A percentile compares a stretch with the other conserved stretches of the same genome.
Evolutionary conservation across 2,888 invertebrate genomes (phyloP).

Genomic region (Mesopsocus fuscifrons): DNA sequence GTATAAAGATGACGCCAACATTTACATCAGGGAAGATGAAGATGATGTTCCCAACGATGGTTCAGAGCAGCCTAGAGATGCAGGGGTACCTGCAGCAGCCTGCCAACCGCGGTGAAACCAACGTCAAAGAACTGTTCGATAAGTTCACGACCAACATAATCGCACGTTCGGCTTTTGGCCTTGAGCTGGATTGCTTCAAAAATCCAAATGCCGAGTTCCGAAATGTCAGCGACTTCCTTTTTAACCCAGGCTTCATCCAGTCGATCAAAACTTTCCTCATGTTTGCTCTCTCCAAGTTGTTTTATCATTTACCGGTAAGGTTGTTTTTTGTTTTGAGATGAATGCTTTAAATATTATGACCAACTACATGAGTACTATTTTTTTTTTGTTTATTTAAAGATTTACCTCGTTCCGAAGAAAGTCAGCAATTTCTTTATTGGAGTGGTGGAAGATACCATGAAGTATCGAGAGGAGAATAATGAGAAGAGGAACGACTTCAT

Average conservation of each 20-base stretch:
- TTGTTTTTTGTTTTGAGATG: background rate
- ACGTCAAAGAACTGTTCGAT: slow-evolving; percentile 18
- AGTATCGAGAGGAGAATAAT: slow-evolving; percentile 25
- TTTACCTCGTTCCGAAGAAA: background rate
- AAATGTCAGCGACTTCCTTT: slow-evolving; percentile 1
- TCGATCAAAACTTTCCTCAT: background rate
- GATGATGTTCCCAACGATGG: slow-evolving; percentile 22
- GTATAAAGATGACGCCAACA: too few species aligned
- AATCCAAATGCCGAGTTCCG: slow-evolving; percentile 14
- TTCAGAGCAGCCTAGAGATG: slow-evolving; percentile 20
- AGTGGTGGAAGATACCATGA: slow-evolving; percentile 25
- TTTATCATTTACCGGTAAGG: slow-evolving; percentile 11
- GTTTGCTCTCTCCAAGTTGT: background rate
- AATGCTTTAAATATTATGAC: too few species aligned
- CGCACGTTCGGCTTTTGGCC: slow-evolving; percentile 18
- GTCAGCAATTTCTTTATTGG: slow-evolving; percentile 22
- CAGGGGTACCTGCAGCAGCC: slow-evolving; percentile 15
- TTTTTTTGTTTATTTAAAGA: slow-evolving; percentile 8
- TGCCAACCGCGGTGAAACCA: slow-evolving; percentile 16
- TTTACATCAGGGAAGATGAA: slow-evolving; percentile 21
- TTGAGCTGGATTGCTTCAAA: slow-evolving; percentile 16
- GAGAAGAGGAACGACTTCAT: slow-evolving; percentile 32
- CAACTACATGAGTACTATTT: too few species aligned
- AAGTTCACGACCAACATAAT: slow-evolving; percentile 19
- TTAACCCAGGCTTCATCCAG: background rate